Evolutionary conservation across 2,888 invertebrate genomes (phyloP), one percentile per base, ranked within the genome.

Genomic region (Unio delphinus): DNA sequence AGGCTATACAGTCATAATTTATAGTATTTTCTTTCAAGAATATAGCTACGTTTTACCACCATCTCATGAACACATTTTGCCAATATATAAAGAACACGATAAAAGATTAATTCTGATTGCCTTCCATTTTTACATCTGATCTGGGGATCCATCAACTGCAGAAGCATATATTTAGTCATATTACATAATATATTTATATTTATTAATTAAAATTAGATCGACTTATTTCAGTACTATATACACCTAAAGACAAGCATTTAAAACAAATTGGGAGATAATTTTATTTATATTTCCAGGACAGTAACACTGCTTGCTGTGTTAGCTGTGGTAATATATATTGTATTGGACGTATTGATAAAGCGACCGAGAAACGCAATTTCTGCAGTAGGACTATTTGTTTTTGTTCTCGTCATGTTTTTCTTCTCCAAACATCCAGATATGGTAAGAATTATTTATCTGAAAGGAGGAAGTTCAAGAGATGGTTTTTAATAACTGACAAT

Each of bases 351-450:
- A 1, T 65, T 72, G 11, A 17, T 79, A 11, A 65, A 74, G 55
- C 69, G 77, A 11, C 83, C 86, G 1, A 73, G 66, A 57, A 83
- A 81, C 61, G 70, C 85, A 4, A 72, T 84, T 45, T 82, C 83
- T 11, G 76, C 70, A 8, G 65, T 73, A 11, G 86, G 86, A 8
- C 68, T 86, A 11, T 15, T 79, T 11, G 72, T 81, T 34, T 84
- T 83, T 68, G 66, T 80, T 1, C 26, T 76, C 7, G 55, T 78
- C 34, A 78, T 80, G 73, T 85, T 80, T 75, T 72, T 85, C 65
- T 79, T 76, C 68, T 86, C 85, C 28, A 73, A 75, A 17, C 75
- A 79, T 64, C 86, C 84, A 0, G 69, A 78, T 54, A 75, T 81
- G 79, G 85, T 86, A 65, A 8, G 78, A 61, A 45, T 45, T 45